Percentiles rank a stretch among this genome's conserved stretches.
Evolutionary conservation across 2,113 vertebrate species (phyloP).

Genomic region (Aix galericulata): DNA sequence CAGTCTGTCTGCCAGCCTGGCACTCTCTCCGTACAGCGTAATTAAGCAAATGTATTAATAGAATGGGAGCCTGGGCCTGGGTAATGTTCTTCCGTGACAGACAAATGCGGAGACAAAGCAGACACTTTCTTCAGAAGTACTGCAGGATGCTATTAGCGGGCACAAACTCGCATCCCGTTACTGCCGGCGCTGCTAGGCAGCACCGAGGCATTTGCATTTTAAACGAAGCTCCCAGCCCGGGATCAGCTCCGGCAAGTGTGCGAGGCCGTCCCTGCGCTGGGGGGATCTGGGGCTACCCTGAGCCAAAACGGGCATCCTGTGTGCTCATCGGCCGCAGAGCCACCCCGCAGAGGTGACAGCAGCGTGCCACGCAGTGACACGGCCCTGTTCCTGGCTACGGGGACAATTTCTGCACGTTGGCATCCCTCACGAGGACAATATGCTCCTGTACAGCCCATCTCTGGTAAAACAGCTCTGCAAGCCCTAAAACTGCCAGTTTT

Average conservation of each 20-base stretch:
- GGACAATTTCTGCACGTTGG: neutral
- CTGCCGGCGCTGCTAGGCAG: slow-evolving; percentile 14
- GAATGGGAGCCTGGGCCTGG: slow-evolving; percentile 15
- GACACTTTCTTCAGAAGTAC: slow-evolving; percentile 28
- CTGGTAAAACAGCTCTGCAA: neutral
- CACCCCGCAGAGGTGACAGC: neutral
- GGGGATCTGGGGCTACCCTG: neutral
- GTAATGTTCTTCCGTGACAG: slow-evolving; percentile 46
- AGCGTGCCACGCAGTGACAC: neutral
- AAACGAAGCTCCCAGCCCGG: neutral
- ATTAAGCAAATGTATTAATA: slow-evolving; percentile 69
- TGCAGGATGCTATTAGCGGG: neutral
- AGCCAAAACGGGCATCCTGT: neutral
- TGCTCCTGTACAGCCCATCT: neutral
- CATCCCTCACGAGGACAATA: neutral
- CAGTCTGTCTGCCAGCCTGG: slow-evolving; percentile 51
- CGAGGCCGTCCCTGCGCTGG: neutral
- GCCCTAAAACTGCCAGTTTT: slow-evolving; percentile 22
- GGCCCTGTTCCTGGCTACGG: neutral
- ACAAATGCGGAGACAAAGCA: slow-evolving; percentile 61
- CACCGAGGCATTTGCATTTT: neutral
- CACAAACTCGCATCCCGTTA: slow-evolving; percentile 22
- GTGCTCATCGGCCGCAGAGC: neutral
- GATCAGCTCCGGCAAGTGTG: neutral
- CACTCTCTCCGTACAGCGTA: neutral